phyloP scores from a whole-genome alignment of 2,888 invertebrate genomes.

The Scaeva pyrastri region DNA sequence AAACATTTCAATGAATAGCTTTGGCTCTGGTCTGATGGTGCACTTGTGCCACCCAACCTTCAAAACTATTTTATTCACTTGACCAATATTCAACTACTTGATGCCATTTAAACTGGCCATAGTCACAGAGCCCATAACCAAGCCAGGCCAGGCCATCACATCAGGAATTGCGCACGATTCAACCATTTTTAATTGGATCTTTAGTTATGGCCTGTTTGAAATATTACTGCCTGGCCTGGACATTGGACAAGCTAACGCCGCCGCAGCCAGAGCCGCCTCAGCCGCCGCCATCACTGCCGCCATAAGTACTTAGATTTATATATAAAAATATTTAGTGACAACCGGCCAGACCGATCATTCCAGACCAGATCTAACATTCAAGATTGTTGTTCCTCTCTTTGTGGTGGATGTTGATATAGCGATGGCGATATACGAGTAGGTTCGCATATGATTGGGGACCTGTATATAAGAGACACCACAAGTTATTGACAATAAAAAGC shows the following conservation, averaged over 20 bases:
- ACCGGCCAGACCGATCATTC: conserved; percentile 53
- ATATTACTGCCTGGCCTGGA: conserved; percentile 37
- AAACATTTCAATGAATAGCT: conserved; percentile 31
- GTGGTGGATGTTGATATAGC: not conserved
- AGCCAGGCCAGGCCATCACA: not conserved
- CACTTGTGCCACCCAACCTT: conserved; percentile 51
- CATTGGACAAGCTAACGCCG: not conserved
- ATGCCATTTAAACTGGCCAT: too few relatives aligned
- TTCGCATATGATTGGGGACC: conserved; percentile 31
- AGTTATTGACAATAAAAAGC: conserved; percentile 54
- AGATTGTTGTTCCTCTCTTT: conserved; percentile 22
- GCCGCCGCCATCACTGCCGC: not conserved
- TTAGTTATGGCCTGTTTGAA: conserved; percentile 57
- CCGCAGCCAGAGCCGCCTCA: too few relatives aligned
- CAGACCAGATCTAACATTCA: conserved; percentile 50
- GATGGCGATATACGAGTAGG: not conserved
- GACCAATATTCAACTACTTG: conserved; percentile 29
- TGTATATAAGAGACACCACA: conserved; percentile 26
- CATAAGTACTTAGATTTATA: conserved; percentile 42
- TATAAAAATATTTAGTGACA: conserved; percentile 60
- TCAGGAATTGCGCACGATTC: conserved; percentile 39
- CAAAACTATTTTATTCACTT: conserved; percentile 31
- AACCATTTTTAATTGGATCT: conserved; percentile 59
- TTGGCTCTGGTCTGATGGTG: not conserved
- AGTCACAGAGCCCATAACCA: too few relatives aligned